Evolutionary conservation across 2,113 vertebrate species (phyloP), one percentile per base, ranked within the genome.

Genomic region (Lontra canadensis): DNA sequence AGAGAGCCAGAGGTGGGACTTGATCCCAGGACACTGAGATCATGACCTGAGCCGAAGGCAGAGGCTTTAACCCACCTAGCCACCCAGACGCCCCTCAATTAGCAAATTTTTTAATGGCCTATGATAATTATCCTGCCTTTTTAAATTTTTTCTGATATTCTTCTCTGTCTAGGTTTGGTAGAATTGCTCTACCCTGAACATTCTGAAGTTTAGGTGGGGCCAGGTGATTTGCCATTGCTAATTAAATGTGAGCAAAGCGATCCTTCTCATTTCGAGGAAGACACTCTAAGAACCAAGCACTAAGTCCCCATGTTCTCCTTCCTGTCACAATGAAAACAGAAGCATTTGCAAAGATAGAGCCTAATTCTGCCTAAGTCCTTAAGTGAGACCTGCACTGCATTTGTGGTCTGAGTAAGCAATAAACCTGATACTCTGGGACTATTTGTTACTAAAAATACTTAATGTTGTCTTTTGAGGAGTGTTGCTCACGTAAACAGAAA

Each of bases 381-480:
- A 31, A 47, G 1, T 18, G 26, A 39, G 20, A 9, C 8, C 18
- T 74, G 4, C 0, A 3, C 7, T n/a, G 21, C 11, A 59, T 39
- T 34, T 84, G 8, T 47, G 11, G 23, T 34, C 6, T 44, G 11
- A 94, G 3, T 55, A 79, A 87, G n/a, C 25, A 90, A 57, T 39
- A 61, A 96, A 9, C 1, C 34, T 69, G 34, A 93, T 14, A 81
- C n/a, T 90, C 57, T 23, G 36, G 39, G 61, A 11, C 1, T 44
- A 26, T 31, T 87, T 49, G 23, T 57, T 80, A 79, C 14, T 44
- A 76, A 84, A 88, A 80, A 36, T 14, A 63, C 14, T 80, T 11
- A 82, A 82, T 21, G 49, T 71, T 92, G 36, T 13, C 67, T 3
- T 59, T 26, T n/a, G 59, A 94, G 44, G 11, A 90, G 1, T 42